phyloP scores from a whole-genome alignment of 1,140 invertebrate genomes.

The Akabosia matsudoensis region DNA sequence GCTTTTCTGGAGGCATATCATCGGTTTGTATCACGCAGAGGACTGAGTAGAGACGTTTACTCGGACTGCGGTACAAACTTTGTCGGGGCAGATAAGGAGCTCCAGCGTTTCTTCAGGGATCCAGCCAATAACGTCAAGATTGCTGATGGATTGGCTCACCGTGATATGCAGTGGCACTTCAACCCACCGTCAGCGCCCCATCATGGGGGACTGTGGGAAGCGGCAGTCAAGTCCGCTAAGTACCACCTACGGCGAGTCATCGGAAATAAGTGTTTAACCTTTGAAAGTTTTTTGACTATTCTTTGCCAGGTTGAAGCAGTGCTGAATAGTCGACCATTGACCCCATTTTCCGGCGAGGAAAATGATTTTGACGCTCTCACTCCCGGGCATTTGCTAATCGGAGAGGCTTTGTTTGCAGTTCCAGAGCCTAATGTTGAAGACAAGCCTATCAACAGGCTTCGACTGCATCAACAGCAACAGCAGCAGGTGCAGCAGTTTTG shows the following conservation, averaged over 20 bases:
- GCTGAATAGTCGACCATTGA: constrained; percentile 52
- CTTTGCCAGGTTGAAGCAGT: constrained; percentile 49
- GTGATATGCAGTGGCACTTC: neutral
- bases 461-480: neutral
- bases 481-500: neutral
- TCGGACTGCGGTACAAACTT: constrained; percentile 48
- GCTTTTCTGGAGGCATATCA: constrained; percentile 42
- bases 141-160: neutral
- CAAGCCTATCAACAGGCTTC: neutral
- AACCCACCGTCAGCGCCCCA: neutral
- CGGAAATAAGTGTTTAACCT: constrained; percentile 44
- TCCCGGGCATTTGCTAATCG: constrained; percentile 42
- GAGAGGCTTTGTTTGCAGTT: neutral
- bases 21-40: constrained; percentile 46
- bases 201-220: neutral
- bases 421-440: neutral
- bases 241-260: constrained; percentile 18
- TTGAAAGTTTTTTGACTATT: constrained; percentile 49
- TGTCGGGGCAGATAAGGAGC: constrained; percentile 21
- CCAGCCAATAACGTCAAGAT: neutral
- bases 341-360: constrained; percentile 48
- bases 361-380: constrained; percentile 48
- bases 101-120: neutral
- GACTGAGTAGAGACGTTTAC: constrained; percentile 31
- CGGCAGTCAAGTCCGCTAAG: neutral